phyloP scores from a whole-genome alignment of 2,888 invertebrate genomes.

The Tribolium freemani region DNA sequence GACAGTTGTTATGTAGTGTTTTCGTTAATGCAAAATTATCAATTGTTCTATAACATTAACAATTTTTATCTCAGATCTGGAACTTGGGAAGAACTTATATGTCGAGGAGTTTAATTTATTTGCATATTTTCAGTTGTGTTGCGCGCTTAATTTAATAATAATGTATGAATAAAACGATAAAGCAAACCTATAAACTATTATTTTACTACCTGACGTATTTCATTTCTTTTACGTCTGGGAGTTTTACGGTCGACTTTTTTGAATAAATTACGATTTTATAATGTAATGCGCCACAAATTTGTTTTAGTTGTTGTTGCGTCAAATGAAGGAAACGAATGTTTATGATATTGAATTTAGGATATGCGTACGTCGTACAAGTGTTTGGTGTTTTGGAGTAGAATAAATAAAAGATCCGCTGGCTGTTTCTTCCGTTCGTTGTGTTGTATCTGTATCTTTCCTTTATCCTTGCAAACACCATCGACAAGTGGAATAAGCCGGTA shows the following conservation, averaged over 20 bases:
- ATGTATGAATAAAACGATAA: constrained; percentile 25
- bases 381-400: constrained; percentile 7
- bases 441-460: constrained; percentile 1
- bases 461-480: constrained; percentile 21
- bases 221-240: constrained; percentile 7
- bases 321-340: not conserved
- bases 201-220: constrained; percentile 21
- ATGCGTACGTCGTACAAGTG: not conserved
- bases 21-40: no score
- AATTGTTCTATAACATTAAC: no score
- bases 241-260: constrained; percentile 1
- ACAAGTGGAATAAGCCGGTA: constrained; percentile 29
- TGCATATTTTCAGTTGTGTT: not conserved
- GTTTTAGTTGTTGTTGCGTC: constrained; percentile 1
- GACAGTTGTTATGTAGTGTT: no score
- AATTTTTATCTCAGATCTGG: no score
- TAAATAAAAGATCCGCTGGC: constrained; percentile 16
- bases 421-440: not conserved
- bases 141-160: constrained; percentile 22
- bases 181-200: constrained; percentile 16
- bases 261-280: constrained; percentile 14
- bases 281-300: not conserved
- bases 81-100: no score
- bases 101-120: not conserved
- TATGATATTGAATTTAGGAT: not conserved